Percentiles rank a stretch among this genome's conserved stretches.
Evolutionary conservation across 92 coral and sea anemone genomes (phyloP).

Genomic region (Epizoanthus illoricatus): DNA sequence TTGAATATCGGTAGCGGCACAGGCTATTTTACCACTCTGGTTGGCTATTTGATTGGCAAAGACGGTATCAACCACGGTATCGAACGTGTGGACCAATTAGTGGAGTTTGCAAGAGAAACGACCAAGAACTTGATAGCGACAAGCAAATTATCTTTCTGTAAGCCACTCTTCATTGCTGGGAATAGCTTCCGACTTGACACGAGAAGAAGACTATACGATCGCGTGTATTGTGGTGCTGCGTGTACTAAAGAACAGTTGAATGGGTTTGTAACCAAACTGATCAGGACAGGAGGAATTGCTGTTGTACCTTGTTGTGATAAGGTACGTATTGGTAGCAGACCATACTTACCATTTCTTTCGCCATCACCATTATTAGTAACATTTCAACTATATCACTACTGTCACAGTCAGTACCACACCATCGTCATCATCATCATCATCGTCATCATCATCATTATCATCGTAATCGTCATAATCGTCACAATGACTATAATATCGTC

Average conservation of each 20-base stretch:
- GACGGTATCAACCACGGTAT: slow-evolving; percentile 21
- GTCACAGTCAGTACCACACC: no score
- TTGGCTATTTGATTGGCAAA: slow-evolving; percentile 9
- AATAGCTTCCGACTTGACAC: slow-evolving; percentile 23
- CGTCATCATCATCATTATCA: no score
- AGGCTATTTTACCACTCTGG: slow-evolving; percentile 9
- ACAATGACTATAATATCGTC: no score
- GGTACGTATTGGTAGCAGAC: not conserved
- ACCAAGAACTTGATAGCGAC: slow-evolving; percentile 3
- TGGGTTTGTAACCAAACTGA: not conserved
- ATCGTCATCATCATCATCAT: no score
- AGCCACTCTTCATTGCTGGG: slow-evolving; percentile 8
- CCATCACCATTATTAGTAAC: no score
- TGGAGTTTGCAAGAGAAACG: slow-evolving; percentile 10
- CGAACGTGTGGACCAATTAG: not conserved
- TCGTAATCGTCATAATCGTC: no score
- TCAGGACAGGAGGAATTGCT: slow-evolving; percentile 19
- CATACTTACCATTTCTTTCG: no score
- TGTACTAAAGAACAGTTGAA: slow-evolving; percentile 24
- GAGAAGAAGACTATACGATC: not conserved
- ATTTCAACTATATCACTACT: no score
- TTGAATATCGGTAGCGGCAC: slow-evolving; percentile 15
- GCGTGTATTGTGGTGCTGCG: slow-evolving; percentile 22
- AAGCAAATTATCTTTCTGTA: not conserved
- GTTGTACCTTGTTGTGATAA: slow-evolving; percentile 25